phyloP scores from a whole-genome alignment of 2,888 invertebrate species.

The Blastobasis adustella region DNA sequence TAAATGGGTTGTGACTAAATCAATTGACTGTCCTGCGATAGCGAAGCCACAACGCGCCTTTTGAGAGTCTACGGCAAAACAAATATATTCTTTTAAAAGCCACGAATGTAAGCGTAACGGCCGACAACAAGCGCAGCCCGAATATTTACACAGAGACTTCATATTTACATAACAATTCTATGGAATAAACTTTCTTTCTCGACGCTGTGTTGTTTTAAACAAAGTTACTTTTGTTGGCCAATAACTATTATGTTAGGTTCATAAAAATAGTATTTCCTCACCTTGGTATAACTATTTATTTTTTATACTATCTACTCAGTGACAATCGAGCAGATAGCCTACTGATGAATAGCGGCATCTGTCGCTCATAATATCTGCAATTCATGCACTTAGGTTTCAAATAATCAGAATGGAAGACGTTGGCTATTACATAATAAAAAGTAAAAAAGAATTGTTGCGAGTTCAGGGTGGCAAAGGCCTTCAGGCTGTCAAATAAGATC shows the following conservation, averaged over 20 bases:
- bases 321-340: no score
- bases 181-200: conserved; percentile 41
- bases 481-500: neutral
- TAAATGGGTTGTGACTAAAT: conserved; percentile 10
- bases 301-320: no score
- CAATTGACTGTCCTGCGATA: conserved; percentile 3
- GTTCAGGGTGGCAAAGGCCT: no score
- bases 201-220: conserved; percentile 16
- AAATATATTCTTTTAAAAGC: conserved; percentile 48
- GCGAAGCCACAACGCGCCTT: conserved; percentile 11
- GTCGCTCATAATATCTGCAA: no score
- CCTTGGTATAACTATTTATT: no score
- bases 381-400: no score
- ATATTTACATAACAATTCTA: conserved; percentile 54
- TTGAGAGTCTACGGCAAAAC: conserved; percentile 37
- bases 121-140: conserved; percentile 36
- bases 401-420: no score
- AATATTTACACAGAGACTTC: conserved; percentile 46
- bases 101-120: conserved; percentile 48
- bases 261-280: no score
- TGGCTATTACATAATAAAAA: no score
- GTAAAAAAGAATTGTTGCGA: no score
- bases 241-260: no score
- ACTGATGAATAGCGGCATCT: no score
- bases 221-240: neutral